Conservation (phyloP, 1,140 invertebrate species). For the Drosophila kanapiae region DNA sequence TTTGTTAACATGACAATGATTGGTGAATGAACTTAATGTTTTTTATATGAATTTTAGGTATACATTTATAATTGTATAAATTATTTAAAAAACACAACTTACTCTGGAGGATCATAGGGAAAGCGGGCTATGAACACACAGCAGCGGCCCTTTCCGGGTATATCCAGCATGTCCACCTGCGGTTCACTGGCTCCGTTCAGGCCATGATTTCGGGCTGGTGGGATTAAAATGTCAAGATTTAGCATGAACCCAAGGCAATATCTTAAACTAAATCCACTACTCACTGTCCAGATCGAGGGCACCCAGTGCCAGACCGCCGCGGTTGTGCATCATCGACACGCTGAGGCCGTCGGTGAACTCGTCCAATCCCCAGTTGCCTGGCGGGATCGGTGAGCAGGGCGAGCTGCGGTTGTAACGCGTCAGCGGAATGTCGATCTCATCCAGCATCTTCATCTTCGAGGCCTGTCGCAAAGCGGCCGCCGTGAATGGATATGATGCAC, state of each 20-base stretch:
- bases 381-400: conserved; percentile 87
- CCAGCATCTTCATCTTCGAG: conserved; percentile 88
- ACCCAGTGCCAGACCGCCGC: conserved; percentile 86
- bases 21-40: neutral
- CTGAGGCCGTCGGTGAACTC: conserved; percentile 88
- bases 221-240: too few species aligned
- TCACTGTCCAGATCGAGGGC: conserved; percentile 87
- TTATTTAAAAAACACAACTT: conserved; percentile 64
- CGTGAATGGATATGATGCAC: conserved; percentile 87
- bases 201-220: conserved; percentile 68
- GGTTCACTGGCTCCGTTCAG: conserved; percentile 81
- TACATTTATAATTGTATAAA: neutral
- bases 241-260: neutral
- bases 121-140: conserved; percentile 97
- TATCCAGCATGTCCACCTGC: conserved; percentile 96
- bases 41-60: neutral
- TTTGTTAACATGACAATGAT: neutral
- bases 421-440: conserved; percentile 89
- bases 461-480: conserved; percentile 87
- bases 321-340: conserved; percentile 87
- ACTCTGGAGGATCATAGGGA: conserved; percentile 95
- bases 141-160: conserved; percentile 96
- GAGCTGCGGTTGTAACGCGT: conserved; percentile 88
- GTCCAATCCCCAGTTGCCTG: conserved; percentile 87
- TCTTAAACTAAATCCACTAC: conserved; percentile 28